Base-by-base conservation (phyloP, 2,113 vertebrate genomes). In the Pseudorasbora parva region DNA sequence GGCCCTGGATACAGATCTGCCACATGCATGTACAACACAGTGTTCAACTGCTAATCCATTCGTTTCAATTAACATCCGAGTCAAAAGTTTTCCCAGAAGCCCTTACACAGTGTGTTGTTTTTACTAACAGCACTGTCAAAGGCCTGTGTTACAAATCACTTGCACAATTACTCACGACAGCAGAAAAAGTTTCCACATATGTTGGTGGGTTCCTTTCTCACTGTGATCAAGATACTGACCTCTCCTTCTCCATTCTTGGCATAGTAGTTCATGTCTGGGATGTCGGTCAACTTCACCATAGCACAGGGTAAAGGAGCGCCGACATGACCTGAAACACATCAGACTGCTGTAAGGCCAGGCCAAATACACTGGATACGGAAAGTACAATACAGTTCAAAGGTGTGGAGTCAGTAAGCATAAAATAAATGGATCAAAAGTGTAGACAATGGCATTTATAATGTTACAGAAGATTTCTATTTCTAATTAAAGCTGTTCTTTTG, bases 191-290 rank as follows among this genome's bases (percentile, higher is more conserved):
- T 2, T 10, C 30, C 17, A 37, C 15, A 19, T 68, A 10, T 17
- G 30, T 11, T 37, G 30, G 17, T 68, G 30, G 62, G 30, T 21
- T 68, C 0, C 21, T 69, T 41, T 69, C 21, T 21, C 19, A 11
- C 66, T 10, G 19, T 11, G 17, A 41, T 21, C n/a, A 23, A 17
- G 14, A 17, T 27, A 21, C 91, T 89, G 87, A 94, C 94, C 94
- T 95, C 94, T 86, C 94, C 94, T 19, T 93, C 91, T 81, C 92
- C 92, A 0, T 93, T 92, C 79, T 92, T 90, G 9, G 93, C 88
- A 0, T 84, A 93, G 87, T 95, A 95, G 80, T 93, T 94, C 94
- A 95, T 95, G 0, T 95, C 94, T 2, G 94, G 93, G 62, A 95
- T 94, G 88, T 95, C 94, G 0, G 89, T 86, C 85, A 95, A 51